A percentile compares a stretch with the other conserved stretches of the same genome.
phyloP scores from a whole-genome alignment of 2,797 vertebrate species.

The Clarias platycephalus region DNA sequence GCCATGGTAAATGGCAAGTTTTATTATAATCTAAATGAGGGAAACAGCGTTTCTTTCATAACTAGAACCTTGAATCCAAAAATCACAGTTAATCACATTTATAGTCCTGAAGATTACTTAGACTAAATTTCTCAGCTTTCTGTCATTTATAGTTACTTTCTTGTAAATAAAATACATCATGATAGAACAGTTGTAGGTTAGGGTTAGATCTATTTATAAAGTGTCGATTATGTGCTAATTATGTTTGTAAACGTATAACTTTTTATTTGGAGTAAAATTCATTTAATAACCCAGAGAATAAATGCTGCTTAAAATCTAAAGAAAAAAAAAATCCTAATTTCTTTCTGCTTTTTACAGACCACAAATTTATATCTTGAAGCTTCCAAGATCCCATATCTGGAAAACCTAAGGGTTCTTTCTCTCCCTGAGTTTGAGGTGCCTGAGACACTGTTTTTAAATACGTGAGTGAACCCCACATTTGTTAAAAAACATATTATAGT shows the following conservation, averaged over 20 bases:
- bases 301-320: background rate
- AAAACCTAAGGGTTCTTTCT: constrained; percentile 77
- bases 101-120: background rate
- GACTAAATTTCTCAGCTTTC: background rate
- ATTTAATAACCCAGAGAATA: background rate
- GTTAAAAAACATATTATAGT: background rate
- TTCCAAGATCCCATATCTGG: constrained; percentile 74
- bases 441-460: constrained; percentile 85
- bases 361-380: constrained; percentile 81
- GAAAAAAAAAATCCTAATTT: background rate
- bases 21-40: background rate
- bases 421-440: constrained; percentile 80
- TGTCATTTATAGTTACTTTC: background rate
- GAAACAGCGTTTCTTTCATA: background rate
- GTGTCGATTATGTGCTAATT: background rate
- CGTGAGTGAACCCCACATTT: constrained; percentile 69
- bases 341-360: constrained; percentile 67
- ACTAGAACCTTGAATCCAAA: background rate
- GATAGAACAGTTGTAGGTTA: background rate
- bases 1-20: background rate
- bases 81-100: background rate
- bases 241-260: background rate
- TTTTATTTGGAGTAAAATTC: background rate
- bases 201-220: background rate
- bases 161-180: background rate